Conservation (phyloP, 37 sponge, comb jelly and placozoan genomes). For the Mnemiopsis leidyi region DNA sequence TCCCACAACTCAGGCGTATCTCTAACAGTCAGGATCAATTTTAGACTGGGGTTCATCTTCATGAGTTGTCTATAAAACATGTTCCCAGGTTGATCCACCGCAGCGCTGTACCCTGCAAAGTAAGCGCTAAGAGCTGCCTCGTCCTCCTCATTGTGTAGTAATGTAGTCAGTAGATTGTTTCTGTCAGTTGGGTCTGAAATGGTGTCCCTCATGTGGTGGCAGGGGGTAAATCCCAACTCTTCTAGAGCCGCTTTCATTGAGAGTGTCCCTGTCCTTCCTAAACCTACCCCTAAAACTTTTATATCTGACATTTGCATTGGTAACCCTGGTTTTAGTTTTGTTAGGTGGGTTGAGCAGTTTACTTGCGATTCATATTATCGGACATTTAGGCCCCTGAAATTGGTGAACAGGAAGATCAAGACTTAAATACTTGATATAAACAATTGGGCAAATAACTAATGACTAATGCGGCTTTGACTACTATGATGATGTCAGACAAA, state of each 20-base stretch:
- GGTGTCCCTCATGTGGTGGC: not conserved
- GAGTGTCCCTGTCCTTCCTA: not conserved
- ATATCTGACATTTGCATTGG: slow-evolving; percentile 7
- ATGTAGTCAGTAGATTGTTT: too few species aligned
- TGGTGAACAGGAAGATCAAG: too few species aligned
- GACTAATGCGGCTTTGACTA: too few species aligned
- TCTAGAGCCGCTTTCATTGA: not conserved
- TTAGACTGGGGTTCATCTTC: not conserved
- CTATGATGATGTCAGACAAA: too few species aligned
- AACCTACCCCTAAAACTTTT: not conserved
- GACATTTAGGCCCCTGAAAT: too few species aligned
- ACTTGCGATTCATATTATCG: too few species aligned
- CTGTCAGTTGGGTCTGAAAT: not conserved
- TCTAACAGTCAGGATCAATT: not conserved
- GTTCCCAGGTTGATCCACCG: not conserved
- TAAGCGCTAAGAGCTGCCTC: not conserved
- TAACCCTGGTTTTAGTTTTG: too few species aligned
- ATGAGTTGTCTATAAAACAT: not conserved
- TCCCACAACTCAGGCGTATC: not conserved
- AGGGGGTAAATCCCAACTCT: not conserved
- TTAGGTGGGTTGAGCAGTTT: too few species aligned
- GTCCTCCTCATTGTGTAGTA: not conserved
- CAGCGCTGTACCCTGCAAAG: not conserved
- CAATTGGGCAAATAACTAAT: too few species aligned
- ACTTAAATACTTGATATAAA: too few species aligned